Conservation (phyloP, 2,113 vertebrate species). For the Nerophis lumbriciformis region DNA sequence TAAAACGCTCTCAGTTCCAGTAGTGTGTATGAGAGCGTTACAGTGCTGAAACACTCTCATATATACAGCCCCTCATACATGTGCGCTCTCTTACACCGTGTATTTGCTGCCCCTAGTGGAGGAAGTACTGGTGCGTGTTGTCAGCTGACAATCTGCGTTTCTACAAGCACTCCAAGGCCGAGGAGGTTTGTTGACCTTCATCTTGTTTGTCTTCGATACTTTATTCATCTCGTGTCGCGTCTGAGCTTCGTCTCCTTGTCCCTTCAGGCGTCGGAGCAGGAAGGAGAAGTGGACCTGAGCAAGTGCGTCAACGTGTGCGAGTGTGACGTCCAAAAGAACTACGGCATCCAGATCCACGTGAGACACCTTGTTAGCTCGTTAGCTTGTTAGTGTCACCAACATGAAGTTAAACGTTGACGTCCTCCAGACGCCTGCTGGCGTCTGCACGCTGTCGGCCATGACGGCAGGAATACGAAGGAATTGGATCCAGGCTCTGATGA, state of each 20-base stretch:
- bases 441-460: conserved; percentile 64
- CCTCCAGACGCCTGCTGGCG: conserved; percentile 41
- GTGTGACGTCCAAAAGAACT: conserved; percentile 64
- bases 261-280: conserved; percentile 52
- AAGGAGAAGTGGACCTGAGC: conserved; percentile 64
- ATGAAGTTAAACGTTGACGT: not conserved
- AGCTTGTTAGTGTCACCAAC: accelerated
- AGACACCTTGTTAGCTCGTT: not conserved
- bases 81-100: not conserved
- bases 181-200: conserved; percentile 47
- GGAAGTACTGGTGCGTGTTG: conserved; percentile 71
- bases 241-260: not conserved
- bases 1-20: too few species aligned
- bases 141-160: conserved; percentile 61
- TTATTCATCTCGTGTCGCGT: not conserved
- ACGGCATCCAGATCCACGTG: conserved; percentile 70
- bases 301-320: conserved; percentile 62
- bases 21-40: too few species aligned
- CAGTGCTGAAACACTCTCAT: too few species aligned
- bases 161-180: conserved; percentile 60
- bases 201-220: too few species aligned
- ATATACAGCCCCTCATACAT: too few species aligned
- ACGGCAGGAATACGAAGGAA: conserved; percentile 69
- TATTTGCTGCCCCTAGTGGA: conserved; percentile 44
- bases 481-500: conserved; percentile 70